Evolutionary conservation across 2,113 vertebrate genomes (phyloP).

Genomic region (Noctilio leporinus): DNA sequence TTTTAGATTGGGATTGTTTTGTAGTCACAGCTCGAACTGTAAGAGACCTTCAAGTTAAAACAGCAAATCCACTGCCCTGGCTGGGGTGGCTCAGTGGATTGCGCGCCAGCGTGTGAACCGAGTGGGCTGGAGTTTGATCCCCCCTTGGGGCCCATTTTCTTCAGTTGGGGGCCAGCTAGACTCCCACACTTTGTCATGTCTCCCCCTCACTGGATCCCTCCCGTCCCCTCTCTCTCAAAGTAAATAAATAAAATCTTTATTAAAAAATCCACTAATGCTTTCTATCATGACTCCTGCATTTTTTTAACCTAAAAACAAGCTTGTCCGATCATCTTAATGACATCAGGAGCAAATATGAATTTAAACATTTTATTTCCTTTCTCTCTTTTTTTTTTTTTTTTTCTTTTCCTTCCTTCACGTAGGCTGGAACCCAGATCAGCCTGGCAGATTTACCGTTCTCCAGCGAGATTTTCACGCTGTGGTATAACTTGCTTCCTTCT

Average conservation of each 20-base stretch:
- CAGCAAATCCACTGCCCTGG: no score
- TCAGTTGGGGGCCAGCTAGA: no score
- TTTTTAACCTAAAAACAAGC: neutral
- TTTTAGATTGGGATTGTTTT: neutral
- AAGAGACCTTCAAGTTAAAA: neutral
- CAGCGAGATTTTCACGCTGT: constrained; percentile 75
- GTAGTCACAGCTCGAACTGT: neutral
- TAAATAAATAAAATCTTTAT: no score
- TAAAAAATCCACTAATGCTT: neutral
- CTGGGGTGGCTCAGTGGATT: no score
- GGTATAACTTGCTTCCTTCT: constrained; percentile 83
- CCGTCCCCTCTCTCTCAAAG: no score
- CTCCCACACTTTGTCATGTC: no score
- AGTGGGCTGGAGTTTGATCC: no score
- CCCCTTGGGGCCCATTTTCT: no score
- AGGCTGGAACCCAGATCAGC: constrained; percentile 85
- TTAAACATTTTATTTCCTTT: neutral
- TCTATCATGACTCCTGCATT: neutral
- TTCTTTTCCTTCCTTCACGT: neutral
- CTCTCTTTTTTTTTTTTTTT: neutral
- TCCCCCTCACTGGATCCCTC: no score
- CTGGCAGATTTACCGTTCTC: constrained; percentile 79
- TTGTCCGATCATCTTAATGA: neutral
- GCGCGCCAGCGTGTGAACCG: no score
- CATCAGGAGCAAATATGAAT: neutral